These are phyloP conservation scores for Cydia fagiglandana DNA, from an alignment of 1,140 invertebrate species.

Conservation along the genomic window DNA sequence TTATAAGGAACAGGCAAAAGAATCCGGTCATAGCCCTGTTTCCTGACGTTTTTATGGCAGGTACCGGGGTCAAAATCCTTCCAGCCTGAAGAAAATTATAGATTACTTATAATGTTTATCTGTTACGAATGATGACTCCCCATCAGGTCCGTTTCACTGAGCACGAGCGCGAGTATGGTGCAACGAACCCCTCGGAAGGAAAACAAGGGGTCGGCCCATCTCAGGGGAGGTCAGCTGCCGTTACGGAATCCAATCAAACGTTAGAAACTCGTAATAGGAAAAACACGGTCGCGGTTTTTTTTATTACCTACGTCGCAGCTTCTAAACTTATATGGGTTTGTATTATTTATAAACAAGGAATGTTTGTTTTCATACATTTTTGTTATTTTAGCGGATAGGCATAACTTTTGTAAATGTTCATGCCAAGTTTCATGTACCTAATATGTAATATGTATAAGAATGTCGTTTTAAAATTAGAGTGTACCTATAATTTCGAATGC, in stretches of 20 bases:
- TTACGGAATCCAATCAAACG: conserved; percentile 28
- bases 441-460: too few relatives aligned
- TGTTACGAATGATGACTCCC: conserved; percentile 20
- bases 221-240: conserved; percentile 11
- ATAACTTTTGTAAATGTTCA: too few relatives aligned
- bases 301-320: neutral
- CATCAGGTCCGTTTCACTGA: neutral
- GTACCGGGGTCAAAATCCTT: neutral
- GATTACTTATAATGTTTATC: neutral
- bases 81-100: neutral
- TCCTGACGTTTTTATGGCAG: neutral
- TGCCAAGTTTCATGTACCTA: too few relatives aligned
- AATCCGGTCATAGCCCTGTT: neutral
- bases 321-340: neutral
- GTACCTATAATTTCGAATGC: too few relatives aligned
- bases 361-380: neutral
- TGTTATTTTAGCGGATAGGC: too few relatives aligned
- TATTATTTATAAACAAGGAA: neutral
- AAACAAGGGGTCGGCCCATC: conserved; percentile 12
- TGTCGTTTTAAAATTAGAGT: too few relatives aligned
- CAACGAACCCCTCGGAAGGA: conserved; percentile 1
- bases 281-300: neutral
- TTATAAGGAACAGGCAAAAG: neutral
- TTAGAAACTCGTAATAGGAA: conserved; percentile 16
- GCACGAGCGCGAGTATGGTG: neutral